Evolutionary conservation across 2,888 invertebrate species (phyloP).

Genomic region (Drosophila nr. perissopoda): DNA sequence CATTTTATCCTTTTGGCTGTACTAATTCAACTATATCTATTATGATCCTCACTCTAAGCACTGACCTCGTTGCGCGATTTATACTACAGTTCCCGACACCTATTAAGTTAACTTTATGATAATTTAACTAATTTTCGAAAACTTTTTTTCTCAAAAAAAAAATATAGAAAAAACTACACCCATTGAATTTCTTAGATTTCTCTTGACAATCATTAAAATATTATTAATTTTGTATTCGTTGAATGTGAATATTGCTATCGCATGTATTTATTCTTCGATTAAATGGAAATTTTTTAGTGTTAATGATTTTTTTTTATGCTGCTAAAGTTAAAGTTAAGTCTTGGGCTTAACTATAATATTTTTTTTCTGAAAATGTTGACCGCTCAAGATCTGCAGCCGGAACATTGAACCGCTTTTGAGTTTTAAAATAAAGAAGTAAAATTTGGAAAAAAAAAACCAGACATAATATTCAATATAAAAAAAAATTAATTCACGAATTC

Average conservation of each 20-base stretch:
- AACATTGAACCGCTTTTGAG: slow-evolving; percentile 48
- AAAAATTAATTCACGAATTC: not conserved
- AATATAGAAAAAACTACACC: slow-evolving; percentile 10
- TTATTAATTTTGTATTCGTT: slow-evolving; percentile 59
- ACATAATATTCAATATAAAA: not conserved
- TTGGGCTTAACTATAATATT: slow-evolving; percentile 29
- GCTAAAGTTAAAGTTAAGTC: not conserved
- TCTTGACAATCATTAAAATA: slow-evolving; percentile 56
- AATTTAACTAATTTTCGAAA: slow-evolving; percentile 54
- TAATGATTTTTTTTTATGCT: slow-evolving; percentile 21
- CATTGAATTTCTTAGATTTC: slow-evolving; percentile 56
- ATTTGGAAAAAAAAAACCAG: not conserved
- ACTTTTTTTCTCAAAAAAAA: slow-evolving; percentile 13
- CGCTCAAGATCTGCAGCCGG: slow-evolving; percentile 35
- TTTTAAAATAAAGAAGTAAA: slow-evolving; percentile 6
- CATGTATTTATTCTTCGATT: slow-evolving; percentile 80
- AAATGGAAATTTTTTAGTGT: slow-evolving; percentile 75
- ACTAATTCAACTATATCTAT: slow-evolving; percentile 37
- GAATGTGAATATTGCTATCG: slow-evolving; percentile 67
- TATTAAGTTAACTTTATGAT: slow-evolving; percentile 61
- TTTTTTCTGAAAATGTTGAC: slow-evolving; percentile 10
- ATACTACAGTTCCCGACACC: slow-evolving; percentile 37
- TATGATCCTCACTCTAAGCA: slow-evolving; percentile 67
- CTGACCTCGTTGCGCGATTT: slow-evolving; percentile 72
- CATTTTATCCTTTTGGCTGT: slow-evolving; percentile 29